Conservation (phyloP, 2,888 invertebrate genomes). For the Noctua comes region DNA sequence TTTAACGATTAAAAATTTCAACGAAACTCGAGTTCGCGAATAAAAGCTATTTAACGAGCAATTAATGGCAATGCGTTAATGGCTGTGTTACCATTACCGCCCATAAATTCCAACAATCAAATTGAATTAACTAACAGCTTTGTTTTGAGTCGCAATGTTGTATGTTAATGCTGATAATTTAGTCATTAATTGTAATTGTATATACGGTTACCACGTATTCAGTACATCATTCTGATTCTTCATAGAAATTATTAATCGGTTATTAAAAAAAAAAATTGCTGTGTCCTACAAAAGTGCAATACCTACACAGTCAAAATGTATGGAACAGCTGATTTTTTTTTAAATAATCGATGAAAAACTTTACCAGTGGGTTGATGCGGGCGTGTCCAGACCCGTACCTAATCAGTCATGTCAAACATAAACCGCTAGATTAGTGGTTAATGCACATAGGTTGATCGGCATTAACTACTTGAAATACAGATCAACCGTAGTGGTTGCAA, state of each 20-base stretch:
- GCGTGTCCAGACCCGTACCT: too few species aligned
- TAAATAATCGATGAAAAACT: too few species aligned
- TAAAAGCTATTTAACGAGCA: slow-evolving; percentile 41
- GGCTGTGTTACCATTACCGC: slow-evolving; percentile 35
- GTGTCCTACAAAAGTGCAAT: too few species aligned
- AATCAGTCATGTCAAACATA: too few species aligned
- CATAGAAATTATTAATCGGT: too few species aligned
- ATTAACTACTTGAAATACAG: not conserved
- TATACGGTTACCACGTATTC: too few species aligned
- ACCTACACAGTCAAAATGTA: too few species aligned
- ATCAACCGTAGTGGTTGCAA: slow-evolving; percentile 3
- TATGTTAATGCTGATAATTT: not conserved
- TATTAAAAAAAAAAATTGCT: too few species aligned
- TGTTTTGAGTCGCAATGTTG: slow-evolving; percentile 10
- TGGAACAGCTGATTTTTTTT: too few species aligned
- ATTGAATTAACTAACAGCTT: slow-evolving; percentile 23
- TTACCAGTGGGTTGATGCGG: too few species aligned
- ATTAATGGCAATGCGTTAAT: slow-evolving; percentile 51
- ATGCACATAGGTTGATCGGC: not conserved
- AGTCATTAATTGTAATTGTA: not conserved
- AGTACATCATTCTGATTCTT: too few species aligned
- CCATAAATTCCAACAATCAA: slow-evolving; percentile 46
- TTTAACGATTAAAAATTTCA: slow-evolving; percentile 5
- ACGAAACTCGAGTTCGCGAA: not conserved
- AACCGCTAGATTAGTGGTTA: too few species aligned